Conservation (phyloP, 2,113 vertebrate genomes). For the Holacanthus passer region DNA sequence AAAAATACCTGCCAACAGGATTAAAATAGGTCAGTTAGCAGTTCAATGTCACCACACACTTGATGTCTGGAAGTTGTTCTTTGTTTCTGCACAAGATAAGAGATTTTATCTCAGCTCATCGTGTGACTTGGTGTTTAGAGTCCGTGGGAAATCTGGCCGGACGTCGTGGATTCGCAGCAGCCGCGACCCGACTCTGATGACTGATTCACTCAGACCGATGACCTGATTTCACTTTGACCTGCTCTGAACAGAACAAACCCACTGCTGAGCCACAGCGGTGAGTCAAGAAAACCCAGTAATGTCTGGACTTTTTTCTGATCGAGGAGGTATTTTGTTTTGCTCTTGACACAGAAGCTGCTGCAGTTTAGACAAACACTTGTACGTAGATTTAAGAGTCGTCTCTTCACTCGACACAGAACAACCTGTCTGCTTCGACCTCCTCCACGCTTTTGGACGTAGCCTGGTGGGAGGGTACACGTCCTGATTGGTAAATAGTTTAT, state of each 20-base stretch:
- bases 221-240: constrained; percentile 10
- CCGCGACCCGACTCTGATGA: background rate
- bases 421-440: background rate
- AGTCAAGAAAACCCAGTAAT: background rate
- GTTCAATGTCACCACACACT: background rate
- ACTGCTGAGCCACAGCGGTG: background rate
- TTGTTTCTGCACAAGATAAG: background rate
- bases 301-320: background rate
- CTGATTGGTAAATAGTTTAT: too few relatives aligned
- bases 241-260: background rate
- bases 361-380: too few relatives aligned
- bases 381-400: too few relatives aligned
- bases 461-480: too few relatives aligned
- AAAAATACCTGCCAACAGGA: background rate
- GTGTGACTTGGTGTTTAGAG: background rate
- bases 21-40: background rate
- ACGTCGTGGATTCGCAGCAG: background rate
- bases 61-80: background rate
- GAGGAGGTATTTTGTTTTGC: too few relatives aligned
- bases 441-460: background rate
- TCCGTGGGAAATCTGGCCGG: background rate
- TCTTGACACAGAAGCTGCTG: too few relatives aligned
- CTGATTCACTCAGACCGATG: background rate
- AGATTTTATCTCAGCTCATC: background rate
- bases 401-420: too few relatives aligned